These are phyloP conservation scores for Calameuta filiformis DNA, from an alignment of 2,888 invertebrate genomes.

Conservation along the genomic window DNA sequence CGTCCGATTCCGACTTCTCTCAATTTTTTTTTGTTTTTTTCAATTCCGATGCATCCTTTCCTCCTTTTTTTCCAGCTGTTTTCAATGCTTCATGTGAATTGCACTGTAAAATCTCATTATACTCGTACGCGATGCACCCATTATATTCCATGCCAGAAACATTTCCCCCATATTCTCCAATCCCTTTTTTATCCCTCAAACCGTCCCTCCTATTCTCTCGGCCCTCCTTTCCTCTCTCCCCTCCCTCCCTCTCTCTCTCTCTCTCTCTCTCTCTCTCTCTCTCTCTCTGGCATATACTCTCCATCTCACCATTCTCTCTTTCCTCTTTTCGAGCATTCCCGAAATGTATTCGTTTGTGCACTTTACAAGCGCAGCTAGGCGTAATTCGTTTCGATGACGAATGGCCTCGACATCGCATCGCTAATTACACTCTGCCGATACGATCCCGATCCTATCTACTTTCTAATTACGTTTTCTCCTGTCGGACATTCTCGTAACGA, in stretches of 20 bases:
- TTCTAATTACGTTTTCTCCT: constrained; percentile 19
- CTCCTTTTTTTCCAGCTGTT: constrained; percentile 41
- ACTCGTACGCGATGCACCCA: constrained; percentile 58
- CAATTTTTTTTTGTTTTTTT: neutral
- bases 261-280: neutral
- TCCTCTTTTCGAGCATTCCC: constrained; percentile 34
- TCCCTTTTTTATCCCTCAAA: constrained; percentile 15
- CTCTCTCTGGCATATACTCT: neutral
- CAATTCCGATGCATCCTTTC: constrained; percentile 32
- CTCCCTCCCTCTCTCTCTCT: too few species aligned
- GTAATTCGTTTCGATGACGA: constrained; percentile 45
- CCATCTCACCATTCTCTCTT: neutral
- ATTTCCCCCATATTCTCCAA: constrained; percentile 41
- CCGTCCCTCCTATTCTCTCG: constrained; percentile 17
- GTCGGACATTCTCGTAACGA: neutral
- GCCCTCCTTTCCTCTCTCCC: neutral
- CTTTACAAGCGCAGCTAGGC: constrained; percentile 28
- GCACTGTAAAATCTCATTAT: constrained; percentile 64
- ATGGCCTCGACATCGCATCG: constrained; percentile 36
- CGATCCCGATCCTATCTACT: constrained; percentile 40
- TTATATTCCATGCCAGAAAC: constrained; percentile 57
- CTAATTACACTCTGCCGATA: constrained; percentile 38
- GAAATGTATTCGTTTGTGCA: constrained; percentile 50
- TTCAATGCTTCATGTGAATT: constrained; percentile 62
- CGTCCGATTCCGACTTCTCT: neutral